Evolutionary conservation across 2,888 invertebrate species (phyloP).

Genomic region (Ophion obscuratus): DNA sequence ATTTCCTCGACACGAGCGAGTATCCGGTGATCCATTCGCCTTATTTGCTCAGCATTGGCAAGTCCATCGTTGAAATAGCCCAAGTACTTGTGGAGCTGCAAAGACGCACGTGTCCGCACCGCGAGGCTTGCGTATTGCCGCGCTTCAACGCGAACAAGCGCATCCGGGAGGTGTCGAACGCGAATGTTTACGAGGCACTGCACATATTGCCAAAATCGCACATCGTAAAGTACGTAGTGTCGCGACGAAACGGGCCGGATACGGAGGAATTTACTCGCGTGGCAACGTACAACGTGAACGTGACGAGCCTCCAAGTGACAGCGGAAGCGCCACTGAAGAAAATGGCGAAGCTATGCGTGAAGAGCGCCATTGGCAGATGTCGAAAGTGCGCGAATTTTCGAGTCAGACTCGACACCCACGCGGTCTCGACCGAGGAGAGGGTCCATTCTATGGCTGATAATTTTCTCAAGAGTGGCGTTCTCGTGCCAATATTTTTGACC

Average conservation of each 20-base stretch:
- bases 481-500: constrained; percentile 88
- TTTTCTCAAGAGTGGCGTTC: constrained; percentile 81
- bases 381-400: constrained; percentile 78
- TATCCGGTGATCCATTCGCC: constrained; percentile 76
- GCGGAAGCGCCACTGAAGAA: constrained; percentile 70
- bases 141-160: constrained; percentile 69
- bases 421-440: constrained; percentile 17
- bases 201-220: constrained; percentile 75
- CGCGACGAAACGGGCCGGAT: constrained; percentile 64
- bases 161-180: constrained; percentile 71
- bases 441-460: constrained; percentile 42
- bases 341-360: constrained; percentile 75
- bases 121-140: constrained; percentile 71
- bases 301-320: constrained; percentile 67
- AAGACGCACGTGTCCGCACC: constrained; percentile 70
- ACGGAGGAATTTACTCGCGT: constrained; percentile 71
- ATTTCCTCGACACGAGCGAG: constrained; percentile 70
- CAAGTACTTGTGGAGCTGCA: constrained; percentile 72
- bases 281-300: constrained; percentile 73
- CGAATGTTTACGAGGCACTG: constrained; percentile 77
- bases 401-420: constrained; percentile 36
- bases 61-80: constrained; percentile 76
- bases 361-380: constrained; percentile 73
- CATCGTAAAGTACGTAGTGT: constrained; percentile 74
- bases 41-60: constrained; percentile 78